These are phyloP conservation scores for Falco novaeseelandiae DNA, from an alignment of 2,797 vertebrate genomes.

Conservation along the genomic window DNA sequence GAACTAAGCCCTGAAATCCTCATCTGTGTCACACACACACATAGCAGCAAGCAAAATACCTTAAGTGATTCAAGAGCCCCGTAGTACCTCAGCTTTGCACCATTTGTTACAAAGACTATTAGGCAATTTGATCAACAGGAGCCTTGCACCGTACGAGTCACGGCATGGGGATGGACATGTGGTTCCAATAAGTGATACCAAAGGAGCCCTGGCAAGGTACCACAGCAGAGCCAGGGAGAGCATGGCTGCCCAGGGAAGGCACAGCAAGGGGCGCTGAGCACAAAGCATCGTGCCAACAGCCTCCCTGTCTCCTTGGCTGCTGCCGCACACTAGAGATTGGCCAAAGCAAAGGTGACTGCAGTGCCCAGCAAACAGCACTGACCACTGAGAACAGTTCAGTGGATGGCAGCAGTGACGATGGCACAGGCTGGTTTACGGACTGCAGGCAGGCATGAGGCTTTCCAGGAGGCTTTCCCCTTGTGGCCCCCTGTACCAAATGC, in stretches of 20 bases:
- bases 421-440: not conserved
- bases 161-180: rapidly evolving
- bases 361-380: not conserved
- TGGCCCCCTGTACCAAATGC: rapidly evolving
- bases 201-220: not conserved
- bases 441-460: rapidly evolving
- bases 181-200: not conserved
- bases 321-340: not conserved
- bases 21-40: not conserved
- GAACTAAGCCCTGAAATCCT: constrained; percentile 41
- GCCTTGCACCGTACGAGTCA: not conserved
- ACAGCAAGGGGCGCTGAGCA: not conserved
- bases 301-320: not conserved
- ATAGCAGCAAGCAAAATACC: not conserved
- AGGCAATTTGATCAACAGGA: not conserved
- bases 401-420: not conserved
- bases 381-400: not conserved
- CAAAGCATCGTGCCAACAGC: not conserved
- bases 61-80: not conserved
- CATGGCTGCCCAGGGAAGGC: not conserved
- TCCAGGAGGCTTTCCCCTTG: not conserved
- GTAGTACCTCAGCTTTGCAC: not conserved
- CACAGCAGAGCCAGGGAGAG: not conserved
- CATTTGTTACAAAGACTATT: not conserved
- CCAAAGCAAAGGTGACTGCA: not conserved